These are phyloP conservation scores for Melanotaenia duboulayi DNA, from an alignment of 2,113 vertebrate species.

Conservation along the genomic window DNA sequence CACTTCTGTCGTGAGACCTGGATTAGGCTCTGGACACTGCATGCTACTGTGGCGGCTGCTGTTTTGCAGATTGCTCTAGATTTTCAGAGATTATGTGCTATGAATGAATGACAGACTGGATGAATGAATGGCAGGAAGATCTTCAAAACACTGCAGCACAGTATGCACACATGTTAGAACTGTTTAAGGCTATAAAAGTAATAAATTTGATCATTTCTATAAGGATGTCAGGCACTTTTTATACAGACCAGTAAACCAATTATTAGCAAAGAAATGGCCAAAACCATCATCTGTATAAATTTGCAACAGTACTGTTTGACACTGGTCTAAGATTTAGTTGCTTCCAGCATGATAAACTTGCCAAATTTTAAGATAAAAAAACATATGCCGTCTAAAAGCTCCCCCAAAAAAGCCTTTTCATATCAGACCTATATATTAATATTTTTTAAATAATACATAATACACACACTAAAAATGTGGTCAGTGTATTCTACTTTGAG, in stretches of 20 bases:
- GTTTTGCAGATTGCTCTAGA: constrained; percentile 81
- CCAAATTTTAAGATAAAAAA: not conserved
- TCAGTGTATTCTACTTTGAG: too few species aligned
- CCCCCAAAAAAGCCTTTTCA: too few species aligned
- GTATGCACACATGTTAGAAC: constrained; percentile 13
- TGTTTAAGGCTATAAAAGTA: constrained; percentile 2
- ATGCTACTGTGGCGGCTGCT: constrained; percentile 69
- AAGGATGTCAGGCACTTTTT: not conserved
- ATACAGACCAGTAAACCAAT: constrained; percentile 23
- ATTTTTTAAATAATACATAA: not conserved
- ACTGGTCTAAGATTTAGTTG: constrained; percentile 29
- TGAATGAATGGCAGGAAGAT: constrained; percentile 64
- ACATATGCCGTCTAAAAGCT: not conserved
- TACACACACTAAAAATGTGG: not conserved
- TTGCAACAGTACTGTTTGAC: constrained; percentile 4
- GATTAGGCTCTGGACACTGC: constrained; percentile 75
- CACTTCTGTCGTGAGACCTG: constrained; percentile 71
- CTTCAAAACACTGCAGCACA: constrained; percentile 44
- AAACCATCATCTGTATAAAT: constrained; percentile 8
- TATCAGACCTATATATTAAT: not conserved
- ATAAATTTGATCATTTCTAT: not conserved
- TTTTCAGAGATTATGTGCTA: constrained; percentile 80
- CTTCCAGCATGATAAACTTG: not conserved
- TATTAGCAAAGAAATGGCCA: constrained; percentile 27
- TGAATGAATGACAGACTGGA: constrained; percentile 71